Evolutionary conservation across 2,888 invertebrate genomes (phyloP), one percentile per base, ranked within the genome.

Genomic region (Hedya salicella): DNA sequence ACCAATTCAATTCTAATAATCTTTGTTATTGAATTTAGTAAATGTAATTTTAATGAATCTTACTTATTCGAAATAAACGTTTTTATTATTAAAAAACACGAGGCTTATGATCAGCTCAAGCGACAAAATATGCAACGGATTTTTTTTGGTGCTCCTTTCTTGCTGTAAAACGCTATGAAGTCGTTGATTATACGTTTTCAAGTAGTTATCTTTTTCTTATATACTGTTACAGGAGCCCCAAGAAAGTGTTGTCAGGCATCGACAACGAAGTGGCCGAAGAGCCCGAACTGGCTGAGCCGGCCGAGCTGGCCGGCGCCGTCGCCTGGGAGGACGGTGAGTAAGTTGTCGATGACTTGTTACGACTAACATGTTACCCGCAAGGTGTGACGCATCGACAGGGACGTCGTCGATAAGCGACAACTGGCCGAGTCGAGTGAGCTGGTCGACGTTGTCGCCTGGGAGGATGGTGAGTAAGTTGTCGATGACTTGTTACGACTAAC

Each of bases 281-380:
- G 39, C 73, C 32, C 19, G 71, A 76, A 52, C 73, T 74, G 0
- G 73, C 73, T 59, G 82, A 82, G 42, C 73, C 73, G 0, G 70
- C 80, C 1, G 86, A 84, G 13, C 69, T 80, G 13, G 87, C 87
- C 69, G 78, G 72, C 60, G 85, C 78, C 1, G 90, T 89, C n/a
- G 74, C 85, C 13, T 93, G 93, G 93, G 91, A 91, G 68, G 87
- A 91, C 68, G 93, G 93, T 92, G 81, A 88, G 90, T 84, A 75
- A 62, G 66, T 66, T 53, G 13, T 16, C 19, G 39, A 1, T 17
- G 14, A 17, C 56, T 56, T 42, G 56, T 56, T 56, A 56, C 13
- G 19, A 64, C 57, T 64, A 57, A 64, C 56, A 39, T 5, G 30
- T 19, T 8, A 19, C n/a, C 13, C 25, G 6, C 25, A 25, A 25